Percentiles rank a stretch among this genome's conserved stretches.
phyloP scores from a whole-genome alignment of 2,888 invertebrate genomes.

The Cephus pygmeus region DNA sequence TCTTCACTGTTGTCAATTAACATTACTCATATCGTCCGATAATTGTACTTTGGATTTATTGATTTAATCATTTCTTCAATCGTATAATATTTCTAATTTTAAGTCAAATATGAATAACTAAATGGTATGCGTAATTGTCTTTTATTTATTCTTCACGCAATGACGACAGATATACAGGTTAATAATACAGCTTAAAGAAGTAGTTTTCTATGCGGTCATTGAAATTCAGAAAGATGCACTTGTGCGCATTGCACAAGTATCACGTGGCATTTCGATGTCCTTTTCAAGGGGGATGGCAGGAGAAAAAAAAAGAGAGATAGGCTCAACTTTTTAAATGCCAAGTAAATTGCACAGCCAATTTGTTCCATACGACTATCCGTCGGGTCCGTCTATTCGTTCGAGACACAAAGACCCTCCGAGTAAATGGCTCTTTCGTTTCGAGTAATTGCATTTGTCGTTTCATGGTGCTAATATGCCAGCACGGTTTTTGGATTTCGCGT shows the following conservation, averaged over 20 bases:
- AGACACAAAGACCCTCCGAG: not conserved
- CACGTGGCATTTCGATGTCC: not conserved
- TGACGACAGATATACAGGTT: not conserved
- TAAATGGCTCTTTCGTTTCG: not conserved
- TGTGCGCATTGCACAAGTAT: not conserved
- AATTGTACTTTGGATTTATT: not conserved
- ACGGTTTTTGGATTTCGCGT: not conserved
- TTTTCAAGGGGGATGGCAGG: conserved; percentile 6
- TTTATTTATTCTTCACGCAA: not conserved
- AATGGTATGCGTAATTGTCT: not conserved
- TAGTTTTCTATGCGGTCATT: not conserved
- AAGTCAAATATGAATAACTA: no score
- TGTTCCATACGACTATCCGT: not conserved
- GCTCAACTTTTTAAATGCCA: conserved; percentile 14
- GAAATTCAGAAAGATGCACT: not conserved
- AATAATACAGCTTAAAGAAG: not conserved
- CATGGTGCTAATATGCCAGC: not conserved
- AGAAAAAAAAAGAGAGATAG: conserved; percentile 21
- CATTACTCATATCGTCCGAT: not conserved
- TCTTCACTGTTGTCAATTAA: not conserved
- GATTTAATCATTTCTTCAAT: no score
- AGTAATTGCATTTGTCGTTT: not conserved
- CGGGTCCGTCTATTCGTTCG: not conserved
- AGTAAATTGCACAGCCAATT: not conserved
- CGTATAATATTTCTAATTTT: no score